Evolutionary conservation across 2,797 vertebrate species (phyloP).

Genomic region (Myotis daubentonii): DNA sequence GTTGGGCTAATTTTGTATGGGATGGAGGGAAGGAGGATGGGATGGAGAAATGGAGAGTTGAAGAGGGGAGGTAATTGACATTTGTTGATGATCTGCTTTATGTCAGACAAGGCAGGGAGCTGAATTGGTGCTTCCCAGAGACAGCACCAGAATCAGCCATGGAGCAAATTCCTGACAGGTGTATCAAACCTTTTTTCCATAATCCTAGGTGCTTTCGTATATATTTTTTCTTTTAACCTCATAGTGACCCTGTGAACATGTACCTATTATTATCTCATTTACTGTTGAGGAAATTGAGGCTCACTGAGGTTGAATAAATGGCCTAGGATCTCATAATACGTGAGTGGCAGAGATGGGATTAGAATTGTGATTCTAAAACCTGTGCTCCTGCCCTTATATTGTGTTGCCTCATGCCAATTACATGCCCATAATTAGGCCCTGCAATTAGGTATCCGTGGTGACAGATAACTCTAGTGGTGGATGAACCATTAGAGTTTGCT

Average conservation of each 20-base stretch:
- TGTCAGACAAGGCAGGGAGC: not conserved
- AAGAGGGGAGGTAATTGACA: not conserved
- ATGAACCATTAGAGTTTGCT: not conserved
- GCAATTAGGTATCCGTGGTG: constrained; percentile 32
- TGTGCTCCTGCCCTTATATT: not conserved
- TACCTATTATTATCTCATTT: not conserved
- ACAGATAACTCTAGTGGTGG: not conserved
- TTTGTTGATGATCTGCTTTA: not conserved
- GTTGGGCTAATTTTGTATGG: not conserved
- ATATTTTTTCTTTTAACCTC: not conserved
- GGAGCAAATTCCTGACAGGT: not conserved
- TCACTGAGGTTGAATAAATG: not conserved
- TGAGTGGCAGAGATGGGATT: constrained; percentile 1
- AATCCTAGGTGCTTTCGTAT: not conserved
- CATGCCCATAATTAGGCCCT: not conserved
- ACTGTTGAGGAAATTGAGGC: constrained; percentile 50
- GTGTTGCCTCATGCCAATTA: constrained; percentile 39
- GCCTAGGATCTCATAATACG: not conserved
- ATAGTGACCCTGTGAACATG: not conserved
- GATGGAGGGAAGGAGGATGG: not conserved
- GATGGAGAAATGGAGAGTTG: not conserved
- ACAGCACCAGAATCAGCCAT: not conserved
- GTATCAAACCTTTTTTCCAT: not conserved
- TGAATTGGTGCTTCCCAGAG: not conserved
- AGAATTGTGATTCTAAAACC: not conserved